These are phyloP conservation scores for Aelia acuminata DNA, from an alignment of 2,888 invertebrate species.

Conservation along the genomic window DNA sequence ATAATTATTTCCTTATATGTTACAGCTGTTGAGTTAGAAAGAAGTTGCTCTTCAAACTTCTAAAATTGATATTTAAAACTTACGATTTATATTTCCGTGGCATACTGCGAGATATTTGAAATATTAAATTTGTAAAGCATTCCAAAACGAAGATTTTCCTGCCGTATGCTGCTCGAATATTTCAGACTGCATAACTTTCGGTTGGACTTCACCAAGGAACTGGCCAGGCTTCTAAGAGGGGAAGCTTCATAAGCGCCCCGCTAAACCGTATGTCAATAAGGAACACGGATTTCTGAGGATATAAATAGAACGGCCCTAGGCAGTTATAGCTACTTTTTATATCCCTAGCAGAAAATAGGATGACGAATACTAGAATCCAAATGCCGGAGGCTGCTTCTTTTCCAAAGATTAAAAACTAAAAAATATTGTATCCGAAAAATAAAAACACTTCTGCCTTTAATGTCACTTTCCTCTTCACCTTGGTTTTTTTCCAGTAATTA, in stretches of 20 bases:
- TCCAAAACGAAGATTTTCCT: neutral
- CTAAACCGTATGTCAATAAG: conserved; percentile 33
- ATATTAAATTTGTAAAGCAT: neutral
- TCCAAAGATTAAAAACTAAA: neutral
- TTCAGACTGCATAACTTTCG: neutral
- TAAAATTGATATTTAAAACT: neutral
- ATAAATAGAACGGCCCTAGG: neutral
- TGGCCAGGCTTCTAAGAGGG: neutral
- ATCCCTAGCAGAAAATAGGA: neutral
- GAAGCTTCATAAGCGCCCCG: neutral
- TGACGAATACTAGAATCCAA: neutral
- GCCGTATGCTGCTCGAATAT: neutral
- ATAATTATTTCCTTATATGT: too few relatives aligned
- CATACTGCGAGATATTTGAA: neutral
- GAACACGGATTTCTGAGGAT: conserved; percentile 13
- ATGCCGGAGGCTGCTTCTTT: neutral
- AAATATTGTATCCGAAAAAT: too few relatives aligned
- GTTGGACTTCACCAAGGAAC: neutral
- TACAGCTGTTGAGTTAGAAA: neutral
- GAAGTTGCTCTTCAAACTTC: neutral
- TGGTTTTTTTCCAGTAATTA: too few relatives aligned
- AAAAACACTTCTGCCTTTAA: too few relatives aligned
- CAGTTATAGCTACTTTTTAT: neutral
- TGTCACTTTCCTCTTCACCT: too few relatives aligned
- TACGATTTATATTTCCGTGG: neutral